Conservation (phyloP, 2,888 invertebrate species). For the Polydrusus tereticollis region DNA sequence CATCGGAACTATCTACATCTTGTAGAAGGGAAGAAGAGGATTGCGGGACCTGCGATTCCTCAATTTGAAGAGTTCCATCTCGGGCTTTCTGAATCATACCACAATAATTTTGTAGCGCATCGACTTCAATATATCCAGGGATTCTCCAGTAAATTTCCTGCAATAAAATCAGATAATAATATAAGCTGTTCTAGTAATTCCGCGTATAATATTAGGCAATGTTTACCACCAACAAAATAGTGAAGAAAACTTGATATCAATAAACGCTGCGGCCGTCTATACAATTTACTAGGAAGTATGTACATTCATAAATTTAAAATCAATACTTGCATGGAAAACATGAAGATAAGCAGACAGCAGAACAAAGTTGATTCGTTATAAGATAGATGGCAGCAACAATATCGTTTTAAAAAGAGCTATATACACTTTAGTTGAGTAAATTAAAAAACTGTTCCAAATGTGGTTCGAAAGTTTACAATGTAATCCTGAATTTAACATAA, state of each 20-base stretch:
- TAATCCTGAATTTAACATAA: too few relatives aligned
- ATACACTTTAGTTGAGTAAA: neutral
- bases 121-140: slow-evolving; percentile 73
- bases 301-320: neutral
- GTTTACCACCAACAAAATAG: too few relatives aligned
- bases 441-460: too few relatives aligned
- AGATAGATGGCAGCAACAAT: neutral
- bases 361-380: neutral
- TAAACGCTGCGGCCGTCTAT: neutral
- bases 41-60: neutral
- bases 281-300: neutral
- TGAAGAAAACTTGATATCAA: neutral
- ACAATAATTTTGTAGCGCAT: slow-evolving; percentile 71
- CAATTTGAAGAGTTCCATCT: slow-evolving; percentile 65
- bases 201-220: too few relatives aligned
- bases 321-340: neutral
- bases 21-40: neutral
- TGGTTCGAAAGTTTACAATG: too few relatives aligned
- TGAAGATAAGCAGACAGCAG: neutral
- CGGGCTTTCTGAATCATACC: slow-evolving; percentile 72
- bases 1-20: slow-evolving; percentile 55
- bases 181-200: too few relatives aligned
- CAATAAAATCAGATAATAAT: slow-evolving; percentile 44
- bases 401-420: neutral
- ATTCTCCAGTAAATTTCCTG: slow-evolving; percentile 92